These are phyloP conservation scores for Campoplex nolae DNA, from an alignment of 2,888 invertebrate species.

Conservation along the genomic window DNA sequence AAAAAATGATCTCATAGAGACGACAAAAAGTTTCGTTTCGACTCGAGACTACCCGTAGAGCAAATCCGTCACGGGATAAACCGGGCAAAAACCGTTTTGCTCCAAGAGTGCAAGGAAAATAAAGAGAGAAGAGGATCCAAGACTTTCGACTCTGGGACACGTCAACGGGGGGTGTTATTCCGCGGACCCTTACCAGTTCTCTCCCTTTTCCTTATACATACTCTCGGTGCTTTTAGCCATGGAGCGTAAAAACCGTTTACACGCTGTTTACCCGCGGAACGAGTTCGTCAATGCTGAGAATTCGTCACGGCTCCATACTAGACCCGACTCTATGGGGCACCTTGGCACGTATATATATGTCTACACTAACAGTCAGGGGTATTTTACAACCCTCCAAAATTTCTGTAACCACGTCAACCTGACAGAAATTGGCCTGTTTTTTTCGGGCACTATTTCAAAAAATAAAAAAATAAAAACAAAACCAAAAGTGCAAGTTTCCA, in stretches of 20 bases:
- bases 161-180: constrained; percentile 2
- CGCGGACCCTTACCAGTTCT: constrained; percentile 18
- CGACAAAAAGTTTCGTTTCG: constrained; percentile 35
- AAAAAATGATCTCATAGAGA: constrained; percentile 12
- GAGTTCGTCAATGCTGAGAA: constrained; percentile 47
- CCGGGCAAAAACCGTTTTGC: constrained; percentile 53
- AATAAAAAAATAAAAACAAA: not conserved
- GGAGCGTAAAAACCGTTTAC: constrained; percentile 67
- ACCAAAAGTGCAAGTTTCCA: constrained; percentile 6
- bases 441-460: not conserved
- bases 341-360: not conserved
- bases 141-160: not conserved
- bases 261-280: constrained; percentile 66
- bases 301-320: constrained; percentile 29
- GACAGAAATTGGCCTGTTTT: not conserved
- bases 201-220: constrained; percentile 22
- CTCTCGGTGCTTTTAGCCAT: constrained; percentile 21
- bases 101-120: constrained; percentile 11
- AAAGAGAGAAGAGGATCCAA: no score
- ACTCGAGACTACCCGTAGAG: constrained; percentile 55
- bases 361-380: not conserved
- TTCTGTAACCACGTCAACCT: not conserved
- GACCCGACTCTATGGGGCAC: not conserved
- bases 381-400: constrained; percentile 28
- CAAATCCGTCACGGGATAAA: constrained; percentile 55